These are phyloP conservation scores for Bombus huntii DNA, from an alignment of 1,140 invertebrate species.

Conservation along the genomic window DNA sequence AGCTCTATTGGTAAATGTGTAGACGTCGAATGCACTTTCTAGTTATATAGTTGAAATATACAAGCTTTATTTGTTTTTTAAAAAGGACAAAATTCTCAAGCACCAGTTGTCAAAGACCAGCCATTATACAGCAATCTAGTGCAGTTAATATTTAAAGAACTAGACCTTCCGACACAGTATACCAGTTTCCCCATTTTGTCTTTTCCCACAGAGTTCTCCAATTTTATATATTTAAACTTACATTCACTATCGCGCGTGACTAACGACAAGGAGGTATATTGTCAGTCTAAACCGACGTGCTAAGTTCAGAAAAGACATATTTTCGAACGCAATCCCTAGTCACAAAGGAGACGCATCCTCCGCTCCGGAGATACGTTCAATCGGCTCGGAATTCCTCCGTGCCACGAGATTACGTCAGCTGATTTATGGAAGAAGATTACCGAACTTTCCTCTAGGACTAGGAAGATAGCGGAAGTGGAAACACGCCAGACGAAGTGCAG, in stretches of 20 bases:
- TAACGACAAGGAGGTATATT: not conserved
- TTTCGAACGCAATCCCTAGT: not conserved
- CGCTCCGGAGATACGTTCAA: slow-evolving; percentile 53
- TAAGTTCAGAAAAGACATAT: slow-evolving; percentile 19
- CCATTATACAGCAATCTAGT: not conserved
- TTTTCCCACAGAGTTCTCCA: not conserved
- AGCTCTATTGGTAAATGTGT: too few relatives aligned
- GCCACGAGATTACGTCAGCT: slow-evolving; percentile 59
- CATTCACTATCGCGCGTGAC: not conserved
- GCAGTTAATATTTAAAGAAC: not conserved
- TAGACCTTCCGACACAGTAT: not conserved
- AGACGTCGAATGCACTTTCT: too few relatives aligned
- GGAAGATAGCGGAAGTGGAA: slow-evolving; percentile 14
- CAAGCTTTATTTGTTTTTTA: too few relatives aligned
- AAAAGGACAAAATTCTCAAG: too few relatives aligned
- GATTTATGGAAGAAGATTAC: slow-evolving; percentile 64
- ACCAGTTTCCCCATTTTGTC: not conserved
- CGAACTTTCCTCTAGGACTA: slow-evolving; percentile 5
- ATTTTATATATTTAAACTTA: not conserved
- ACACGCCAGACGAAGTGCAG: slow-evolving; percentile 12
- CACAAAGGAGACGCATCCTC: slow-evolving; percentile 10
- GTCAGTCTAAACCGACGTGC: not conserved
- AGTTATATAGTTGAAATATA: too few relatives aligned
- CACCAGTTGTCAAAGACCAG: not conserved
- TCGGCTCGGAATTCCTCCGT: slow-evolving; percentile 53